A percentile compares a stretch with the other conserved stretches of the same genome.
These are phyloP conservation scores for Leptinotarsa texana DNA, from an alignment of 1,140 invertebrate species.

Conservation along the genomic window DNA sequence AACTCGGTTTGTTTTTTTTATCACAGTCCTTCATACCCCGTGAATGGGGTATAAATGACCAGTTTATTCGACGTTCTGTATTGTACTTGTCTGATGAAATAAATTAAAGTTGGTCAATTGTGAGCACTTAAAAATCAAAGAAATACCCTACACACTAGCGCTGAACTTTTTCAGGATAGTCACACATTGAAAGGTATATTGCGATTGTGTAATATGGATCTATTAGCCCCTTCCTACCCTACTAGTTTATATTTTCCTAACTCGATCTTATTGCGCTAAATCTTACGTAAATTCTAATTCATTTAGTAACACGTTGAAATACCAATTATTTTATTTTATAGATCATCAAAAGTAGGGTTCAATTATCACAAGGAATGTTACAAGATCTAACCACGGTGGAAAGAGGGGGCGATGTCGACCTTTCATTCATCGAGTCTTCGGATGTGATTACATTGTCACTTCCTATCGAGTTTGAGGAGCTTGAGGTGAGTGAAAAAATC, in stretches of 20 bases:
- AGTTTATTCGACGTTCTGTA: too few species aligned
- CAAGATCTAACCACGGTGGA: conserved; percentile 12
- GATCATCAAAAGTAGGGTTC: not conserved
- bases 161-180: not conserved
- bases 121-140: too few species aligned
- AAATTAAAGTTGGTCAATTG: too few species aligned
- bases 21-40: too few species aligned
- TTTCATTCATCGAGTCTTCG: not conserved
- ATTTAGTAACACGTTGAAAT: not conserved
- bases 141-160: too few species aligned
- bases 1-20: too few species aligned
- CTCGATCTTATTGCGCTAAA: not conserved
- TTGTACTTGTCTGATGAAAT: too few species aligned
- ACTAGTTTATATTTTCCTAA: not conserved
- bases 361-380: conserved; percentile 17
- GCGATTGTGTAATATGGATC: conserved; percentile 8
- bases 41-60: too few species aligned
- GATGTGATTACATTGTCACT: not conserved
- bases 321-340: not conserved
- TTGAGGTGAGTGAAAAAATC: conserved; percentile 1
- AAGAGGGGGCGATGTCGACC: conserved; percentile 8
- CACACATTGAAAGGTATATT: not conserved
- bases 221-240: not conserved
- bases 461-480: conserved; percentile 12
- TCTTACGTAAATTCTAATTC: not conserved